Evolutionary conservation across 1,140 invertebrate genomes (phyloP), one percentile per base, ranked within the genome.

Genomic region (Papilio polytes): DNA sequence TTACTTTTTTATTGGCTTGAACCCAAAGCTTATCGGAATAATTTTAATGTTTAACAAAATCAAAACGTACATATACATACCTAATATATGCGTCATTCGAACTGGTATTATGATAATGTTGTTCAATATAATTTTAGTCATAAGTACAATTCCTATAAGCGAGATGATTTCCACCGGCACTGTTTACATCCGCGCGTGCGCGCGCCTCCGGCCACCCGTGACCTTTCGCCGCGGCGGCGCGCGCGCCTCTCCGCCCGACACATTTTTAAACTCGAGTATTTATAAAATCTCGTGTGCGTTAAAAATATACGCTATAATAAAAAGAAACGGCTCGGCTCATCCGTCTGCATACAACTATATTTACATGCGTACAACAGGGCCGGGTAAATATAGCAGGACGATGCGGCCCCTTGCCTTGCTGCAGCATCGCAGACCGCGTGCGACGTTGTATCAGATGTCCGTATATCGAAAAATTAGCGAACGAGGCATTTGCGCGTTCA

Each of bases 261-360:
- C 81, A 84, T 87, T 90, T 87, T 83, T 87, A 87, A 87, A 83
- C 84, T 82, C 81, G 80, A 81, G 82, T 92, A 90, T 90, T 90
- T 91, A 88, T 91, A 90, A 90, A 91, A 90, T 88, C 86, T 84
- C 85, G 86, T 85, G 84, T 82, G 80, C 83, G 85, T 74, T 91
- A 92, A 91, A 90, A 91, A 91, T 91, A 92, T 89, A 88, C 81
- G 80, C 72, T 85, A 85, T 84, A 83, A 86, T 84, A 87, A 72
- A 81, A 78, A 83, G 82, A 86, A 82, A 87, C 56, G 80, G 26
- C 81, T 78, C 85, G 81, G 81, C 82, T 84, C 86, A 84, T 86
- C 82, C 87, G 85, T 86, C 86, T 83, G 87, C 83, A 86, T 77
- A 56, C 74, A 36, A 86, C 86, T 90, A 90, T 90, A 90, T 90